Conservation (phyloP, 23 tunicate genomes). For the Ascidia mentula region DNA sequence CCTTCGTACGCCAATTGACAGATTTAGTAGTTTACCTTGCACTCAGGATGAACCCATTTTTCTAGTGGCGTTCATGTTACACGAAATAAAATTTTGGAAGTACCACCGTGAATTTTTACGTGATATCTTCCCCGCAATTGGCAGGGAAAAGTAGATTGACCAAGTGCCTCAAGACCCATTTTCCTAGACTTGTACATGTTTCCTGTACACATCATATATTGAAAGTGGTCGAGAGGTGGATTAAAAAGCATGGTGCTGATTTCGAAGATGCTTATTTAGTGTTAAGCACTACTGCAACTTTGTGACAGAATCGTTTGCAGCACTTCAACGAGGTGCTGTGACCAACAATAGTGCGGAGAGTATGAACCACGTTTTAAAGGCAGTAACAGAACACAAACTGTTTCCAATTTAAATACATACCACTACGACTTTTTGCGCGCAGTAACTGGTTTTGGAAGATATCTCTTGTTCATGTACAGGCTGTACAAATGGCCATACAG, state of each 20-base stretch:
- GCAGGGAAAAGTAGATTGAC: slow-evolving; percentile 13
- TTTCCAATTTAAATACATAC: background rate
- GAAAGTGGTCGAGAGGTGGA: slow-evolving; percentile 5
- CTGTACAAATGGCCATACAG: background rate
- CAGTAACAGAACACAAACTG: slow-evolving; percentile 11
- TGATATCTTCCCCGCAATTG: slow-evolving; percentile 27
- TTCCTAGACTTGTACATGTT: background rate
- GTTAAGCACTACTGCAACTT: slow-evolving; percentile 13
- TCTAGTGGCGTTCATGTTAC: slow-evolving; percentile 7
- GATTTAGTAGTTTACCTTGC: background rate
- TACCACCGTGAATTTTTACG: slow-evolving; percentile 5
- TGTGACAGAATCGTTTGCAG: slow-evolving; percentile 14
- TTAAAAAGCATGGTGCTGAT: background rate
- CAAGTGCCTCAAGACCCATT: slow-evolving; percentile 10
- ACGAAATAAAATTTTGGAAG: background rate
- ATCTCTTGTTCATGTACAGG: background rate
- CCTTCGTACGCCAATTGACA: background rate
- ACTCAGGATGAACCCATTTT: slow-evolving; percentile 11
- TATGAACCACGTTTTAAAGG: slow-evolving; percentile 14
- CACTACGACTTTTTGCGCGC: background rate
- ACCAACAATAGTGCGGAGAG: slow-evolving; percentile 5
- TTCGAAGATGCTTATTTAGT: background rate
- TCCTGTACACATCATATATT: slow-evolving; percentile 1
- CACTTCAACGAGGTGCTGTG: background rate
- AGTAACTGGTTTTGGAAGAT: background rate